phyloP scores from a whole-genome alignment of 2,113 vertebrate species.

The Thymallus thymallus region DNA sequence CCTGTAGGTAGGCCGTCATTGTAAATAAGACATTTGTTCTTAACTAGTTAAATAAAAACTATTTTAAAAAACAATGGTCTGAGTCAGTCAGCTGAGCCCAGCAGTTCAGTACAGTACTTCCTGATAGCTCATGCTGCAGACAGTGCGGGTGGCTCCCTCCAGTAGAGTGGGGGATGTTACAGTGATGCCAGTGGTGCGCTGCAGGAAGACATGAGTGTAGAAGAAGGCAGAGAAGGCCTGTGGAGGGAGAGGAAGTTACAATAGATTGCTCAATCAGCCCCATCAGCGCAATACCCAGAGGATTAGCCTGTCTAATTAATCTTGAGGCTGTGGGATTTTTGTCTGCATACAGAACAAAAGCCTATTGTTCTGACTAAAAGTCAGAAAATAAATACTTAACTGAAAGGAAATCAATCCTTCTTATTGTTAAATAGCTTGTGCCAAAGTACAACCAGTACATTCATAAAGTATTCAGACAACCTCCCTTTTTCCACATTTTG shows the following conservation, averaged over 20 bases:
- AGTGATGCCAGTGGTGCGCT: constrained; percentile 57
- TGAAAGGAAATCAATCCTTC: not conserved
- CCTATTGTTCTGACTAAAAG: too few relatives aligned
- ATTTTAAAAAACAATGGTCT: too few relatives aligned
- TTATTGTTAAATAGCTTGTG: not conserved
- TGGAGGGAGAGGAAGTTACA: constrained; percentile 20
- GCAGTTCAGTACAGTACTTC: constrained; percentile 70
- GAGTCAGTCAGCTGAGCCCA: constrained; percentile 13
- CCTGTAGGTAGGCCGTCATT: too few relatives aligned
- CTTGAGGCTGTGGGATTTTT: too few relatives aligned
- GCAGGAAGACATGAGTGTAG: constrained; percentile 84
- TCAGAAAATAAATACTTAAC: too few relatives aligned
- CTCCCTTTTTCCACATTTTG: too few relatives aligned
- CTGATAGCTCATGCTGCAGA: constrained; percentile 76
- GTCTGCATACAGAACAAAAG: too few relatives aligned
- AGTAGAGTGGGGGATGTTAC: constrained; percentile 72
- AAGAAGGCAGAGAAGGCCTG: constrained; percentile 96
- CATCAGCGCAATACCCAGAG: not conserved
- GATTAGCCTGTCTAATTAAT: too few relatives aligned
- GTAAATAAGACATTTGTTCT: too few relatives aligned
- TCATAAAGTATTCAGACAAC: too few relatives aligned
- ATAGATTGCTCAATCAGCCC: not conserved
- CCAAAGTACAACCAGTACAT: not conserved
- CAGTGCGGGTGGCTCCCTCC: constrained; percentile 47
- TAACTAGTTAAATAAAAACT: too few relatives aligned